Percentiles rank a stretch among this genome's conserved stretches.
Evolutionary conservation across 2,888 invertebrate genomes (phyloP).

Genomic region (Acronicta alni): DNA sequence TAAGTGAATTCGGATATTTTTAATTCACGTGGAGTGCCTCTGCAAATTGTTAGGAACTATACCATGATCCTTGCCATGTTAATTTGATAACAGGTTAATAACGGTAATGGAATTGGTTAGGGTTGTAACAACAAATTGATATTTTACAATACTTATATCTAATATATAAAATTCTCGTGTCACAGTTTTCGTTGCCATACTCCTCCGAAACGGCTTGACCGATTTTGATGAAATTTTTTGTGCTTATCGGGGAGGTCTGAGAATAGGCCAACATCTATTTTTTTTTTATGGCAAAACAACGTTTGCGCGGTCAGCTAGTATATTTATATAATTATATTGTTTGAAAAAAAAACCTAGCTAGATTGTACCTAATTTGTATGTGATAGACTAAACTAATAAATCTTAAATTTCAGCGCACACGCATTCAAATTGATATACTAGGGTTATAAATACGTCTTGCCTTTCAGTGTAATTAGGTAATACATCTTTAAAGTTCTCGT

Average conservation of each 20-base stretch:
- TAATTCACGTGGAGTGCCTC: slow-evolving; percentile 16
- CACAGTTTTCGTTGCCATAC: too few relatives aligned
- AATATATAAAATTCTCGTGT: too few relatives aligned
- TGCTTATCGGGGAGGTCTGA: too few relatives aligned
- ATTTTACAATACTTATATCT: too few relatives aligned
- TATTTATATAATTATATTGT: too few relatives aligned
- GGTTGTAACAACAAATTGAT: too few relatives aligned
- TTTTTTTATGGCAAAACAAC: too few relatives aligned
- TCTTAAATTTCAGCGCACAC: slow-evolving; percentile 11
- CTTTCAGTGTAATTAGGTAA: slow-evolving; percentile 26
- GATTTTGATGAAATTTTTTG: too few relatives aligned
- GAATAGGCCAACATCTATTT: too few relatives aligned
- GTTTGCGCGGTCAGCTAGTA: too few relatives aligned
- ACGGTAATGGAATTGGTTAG: slow-evolving; percentile 16
- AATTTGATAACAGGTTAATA: slow-evolving; percentile 23
- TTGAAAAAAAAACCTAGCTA: too few relatives aligned
- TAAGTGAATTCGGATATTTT: slow-evolving; percentile 29
- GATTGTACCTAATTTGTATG: background rate
- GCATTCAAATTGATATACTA: slow-evolving; percentile 10
- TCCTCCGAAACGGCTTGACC: too few relatives aligned
- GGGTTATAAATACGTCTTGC: slow-evolving; percentile 25
- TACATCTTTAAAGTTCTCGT: slow-evolving; percentile 25
- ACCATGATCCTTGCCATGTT: slow-evolving; percentile 9
- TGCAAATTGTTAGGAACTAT: slow-evolving; percentile 6
- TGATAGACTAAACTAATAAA: slow-evolving; percentile 7